Conservation (phyloP, 2,888 invertebrate species). For the Osedax frankpressi region DNA sequence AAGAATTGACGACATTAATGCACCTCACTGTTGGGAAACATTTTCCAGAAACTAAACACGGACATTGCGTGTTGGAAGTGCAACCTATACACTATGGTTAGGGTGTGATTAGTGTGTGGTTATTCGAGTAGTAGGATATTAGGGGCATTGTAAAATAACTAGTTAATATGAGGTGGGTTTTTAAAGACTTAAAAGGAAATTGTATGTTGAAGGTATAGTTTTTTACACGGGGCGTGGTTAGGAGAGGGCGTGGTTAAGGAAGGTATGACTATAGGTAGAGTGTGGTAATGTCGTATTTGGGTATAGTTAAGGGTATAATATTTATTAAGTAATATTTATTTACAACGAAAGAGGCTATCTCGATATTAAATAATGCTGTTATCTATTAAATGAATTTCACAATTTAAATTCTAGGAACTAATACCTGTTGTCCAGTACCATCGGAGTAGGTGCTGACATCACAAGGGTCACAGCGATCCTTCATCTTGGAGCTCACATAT, state of each 20-base stretch:
- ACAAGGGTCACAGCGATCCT: constrained; percentile 32
- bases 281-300: background rate
- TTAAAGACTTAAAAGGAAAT: too few species aligned
- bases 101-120: background rate
- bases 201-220: too few species aligned
- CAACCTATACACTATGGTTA: constrained; percentile 29
- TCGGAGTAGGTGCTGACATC: constrained; percentile 28
- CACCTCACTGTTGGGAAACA: constrained; percentile 29
- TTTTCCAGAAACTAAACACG: constrained; percentile 28
- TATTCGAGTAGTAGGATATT: background rate
- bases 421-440: constrained; percentile 18
- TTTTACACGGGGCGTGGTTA: too few species aligned
- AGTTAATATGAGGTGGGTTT: too few species aligned
- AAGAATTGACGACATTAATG: constrained; percentile 27
- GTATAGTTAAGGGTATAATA: background rate
- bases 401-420: background rate
- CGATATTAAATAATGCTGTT: too few species aligned
- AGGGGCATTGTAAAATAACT: too few species aligned
- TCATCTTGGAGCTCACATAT: constrained; percentile 30
- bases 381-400: background rate
- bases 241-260: too few species aligned
- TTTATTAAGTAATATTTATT: too few species aligned
- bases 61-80: constrained; percentile 28
- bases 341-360: too few species aligned
- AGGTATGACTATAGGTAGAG: too few species aligned